Evolutionary conservation across 1,140 invertebrate species (phyloP), one percentile per base, ranked within the genome.

Genomic region (Harlomillsia oculata): DNA sequence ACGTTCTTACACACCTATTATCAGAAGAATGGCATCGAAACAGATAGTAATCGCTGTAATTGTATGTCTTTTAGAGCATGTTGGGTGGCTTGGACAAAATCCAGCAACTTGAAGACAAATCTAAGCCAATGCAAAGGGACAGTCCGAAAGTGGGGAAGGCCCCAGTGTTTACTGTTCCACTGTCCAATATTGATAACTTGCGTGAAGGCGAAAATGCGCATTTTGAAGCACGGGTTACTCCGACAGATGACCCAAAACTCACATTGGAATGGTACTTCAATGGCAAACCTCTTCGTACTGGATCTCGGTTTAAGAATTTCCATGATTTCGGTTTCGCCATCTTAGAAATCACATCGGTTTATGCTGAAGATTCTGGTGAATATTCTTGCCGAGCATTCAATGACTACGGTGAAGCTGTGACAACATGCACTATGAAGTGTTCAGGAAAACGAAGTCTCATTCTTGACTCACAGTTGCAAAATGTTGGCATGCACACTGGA

Each of bases 231-330:
- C 80, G 89, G 60, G 76, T 97, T 14, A 88, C 82, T 32, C 94
- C 93, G 16, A 87, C 87, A 11, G 89, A 95, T 70, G 94, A 97
- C 78, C 87, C 93, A 25, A 90, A 87, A 69, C 78, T 97, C 58
- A 92, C 89, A 75, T 87, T 96, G 25, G 89, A 94, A 77, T 95
- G 90, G 90, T 91, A 87, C 75, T 90, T 87, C 83, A 92, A 95
- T 72, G 89, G 89, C 49, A 87, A 90, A 74, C 83, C 89, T 23
- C 73, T 94, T 37, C 84, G 82, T 72, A 87, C 88, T 32, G 89
- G 87, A 46, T 90, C 89, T 14, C 78, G 91, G 62, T 93, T 94
- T 75, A 65, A 65, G 29, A 92, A 87, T 43, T 94, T 95, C 81
- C 88, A 88, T 69, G 90, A 95, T 71, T 95, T 95, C 74, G 91